Percentiles rank a stretch among this genome's conserved stretches.
Conservation (phyloP, 1,140 invertebrate species). For the Caerostris extrusa region DNA sequence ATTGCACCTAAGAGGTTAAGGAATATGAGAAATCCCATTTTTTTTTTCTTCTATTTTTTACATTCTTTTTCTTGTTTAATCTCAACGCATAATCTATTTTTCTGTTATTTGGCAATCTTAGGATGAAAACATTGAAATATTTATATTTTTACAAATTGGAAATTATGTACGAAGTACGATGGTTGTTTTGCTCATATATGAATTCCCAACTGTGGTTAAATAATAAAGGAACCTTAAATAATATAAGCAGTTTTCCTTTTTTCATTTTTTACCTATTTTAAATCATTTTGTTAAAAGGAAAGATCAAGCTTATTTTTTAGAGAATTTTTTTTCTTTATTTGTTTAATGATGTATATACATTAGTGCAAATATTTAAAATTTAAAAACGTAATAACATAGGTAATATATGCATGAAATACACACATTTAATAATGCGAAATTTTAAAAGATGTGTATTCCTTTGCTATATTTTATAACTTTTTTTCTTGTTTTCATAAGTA, state of each 20-base stretch:
- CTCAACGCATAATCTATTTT: slow-evolving; percentile 29
- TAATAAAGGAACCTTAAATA: not conserved
- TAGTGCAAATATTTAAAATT: no score
- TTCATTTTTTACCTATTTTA: no score
- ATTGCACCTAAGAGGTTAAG: slow-evolving; percentile 51
- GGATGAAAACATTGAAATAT: slow-evolving; percentile 30
- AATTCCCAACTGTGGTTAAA: not conserved
- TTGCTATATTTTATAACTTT: no score
- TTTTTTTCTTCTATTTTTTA: not conserved
- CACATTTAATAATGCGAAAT: no score
- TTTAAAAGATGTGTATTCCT: no score
- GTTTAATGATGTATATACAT: no score
- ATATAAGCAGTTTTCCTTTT: not conserved
- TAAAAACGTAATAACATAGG: no score
- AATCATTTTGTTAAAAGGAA: no score
- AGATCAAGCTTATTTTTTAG: no score
- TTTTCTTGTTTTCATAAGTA: no score
- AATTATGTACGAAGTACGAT: slow-evolving; percentile 28
- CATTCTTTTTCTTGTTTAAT: slow-evolving; percentile 7
- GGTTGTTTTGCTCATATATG: slow-evolving; percentile 10
- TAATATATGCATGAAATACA: no score
- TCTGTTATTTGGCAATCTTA: slow-evolving; percentile 4
- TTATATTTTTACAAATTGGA: slow-evolving; percentile 9
- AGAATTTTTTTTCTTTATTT: no score
- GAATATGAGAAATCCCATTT: slow-evolving; percentile 13